phyloP scores from a whole-genome alignment of 2,888 invertebrate genomes.

The Omphaloscelis lunosa region DNA sequence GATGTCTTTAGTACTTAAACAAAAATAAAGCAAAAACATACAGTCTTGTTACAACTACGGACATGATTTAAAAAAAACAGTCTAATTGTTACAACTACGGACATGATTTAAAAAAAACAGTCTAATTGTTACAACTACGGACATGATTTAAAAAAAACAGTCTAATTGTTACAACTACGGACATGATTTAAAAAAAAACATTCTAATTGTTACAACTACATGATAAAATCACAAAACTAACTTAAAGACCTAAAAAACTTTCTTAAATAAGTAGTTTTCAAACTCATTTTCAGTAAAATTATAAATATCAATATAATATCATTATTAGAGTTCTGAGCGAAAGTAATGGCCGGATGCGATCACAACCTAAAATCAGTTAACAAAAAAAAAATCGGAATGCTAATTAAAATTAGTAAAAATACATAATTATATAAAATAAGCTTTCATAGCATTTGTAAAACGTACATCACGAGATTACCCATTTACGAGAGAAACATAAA shows the following conservation, averaged over 20 bases:
- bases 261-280: conserved; percentile 8
- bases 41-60: conserved; percentile 9
- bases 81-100: conserved; percentile 24
- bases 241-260: conserved; percentile 30
- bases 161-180: conserved; percentile 24
- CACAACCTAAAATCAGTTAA: conserved; percentile 76
- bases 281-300: conserved; percentile 18
- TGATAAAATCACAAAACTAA: conserved; percentile 24
- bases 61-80: conserved; percentile 9
- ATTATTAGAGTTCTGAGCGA: conserved; percentile 34
- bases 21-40: conserved; percentile 30
- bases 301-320: conserved; percentile 50
- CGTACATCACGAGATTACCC: conserved; percentile 54
- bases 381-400: conserved; percentile 61
- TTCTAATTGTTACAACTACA: conserved; percentile 26
- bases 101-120: conserved; percentile 12
- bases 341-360: conserved; percentile 77
- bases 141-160: conserved; percentile 12
- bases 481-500: conserved; percentile 53
- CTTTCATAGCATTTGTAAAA: conserved; percentile 38
- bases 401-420: conserved; percentile 54
- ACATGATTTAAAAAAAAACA: conserved; percentile 10
- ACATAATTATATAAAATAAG: conserved; percentile 37
- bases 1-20: neutral
- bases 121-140: conserved; percentile 24